Base-by-base conservation (phyloP, 2,113 vertebrate genomes). In the Elanoides forficatus region DNA sequence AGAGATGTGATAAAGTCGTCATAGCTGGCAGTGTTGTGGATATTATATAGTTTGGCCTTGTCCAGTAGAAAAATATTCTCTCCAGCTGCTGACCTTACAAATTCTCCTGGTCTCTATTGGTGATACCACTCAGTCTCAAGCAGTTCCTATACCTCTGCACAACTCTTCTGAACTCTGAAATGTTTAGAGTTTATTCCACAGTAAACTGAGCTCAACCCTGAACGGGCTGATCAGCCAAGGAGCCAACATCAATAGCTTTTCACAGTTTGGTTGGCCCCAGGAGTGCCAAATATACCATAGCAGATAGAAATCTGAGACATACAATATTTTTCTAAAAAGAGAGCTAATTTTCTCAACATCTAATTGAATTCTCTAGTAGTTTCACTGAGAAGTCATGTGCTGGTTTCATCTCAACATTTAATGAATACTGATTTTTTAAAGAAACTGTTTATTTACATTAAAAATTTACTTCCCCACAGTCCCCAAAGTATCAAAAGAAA, bases 381-480 rank as follows among this genome's bases (percentile, higher is more conserved):
- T 93, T 96, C 71, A 86, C 82, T 68, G 25, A 62, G 60, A 96
- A 95, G 47, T 80, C 63, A 79, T 95, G 68, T 13, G 67, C 66
- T 94, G 55, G 84, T 97, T 97, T 97, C 92, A 86, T 95, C 91
- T 85, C 65, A 92, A 91, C 42, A 78, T 94, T 95, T 96, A 98
- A 97, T 92, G 90, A 97, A 97, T 68, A 96, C 66, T 96, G 95
- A 96, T 97, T 95, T 96, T 96, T 91, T 68, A 95, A 95, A 97
- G 86, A 87, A 96, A 97, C 80, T 94, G 81, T 95, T 94, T 97
- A 95, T 96, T 95, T 89, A 55, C 59, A 85, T 95, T 75, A 96
- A 96, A 96, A 88, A 87, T 88, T 94, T 73, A 92, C 88, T 97
- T 97, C 81, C 95, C 83, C 81, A 73, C 85, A 65, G 72, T 97